Conservation (phyloP, 1,140 invertebrate species). For the Epicauta chinensis region DNA sequence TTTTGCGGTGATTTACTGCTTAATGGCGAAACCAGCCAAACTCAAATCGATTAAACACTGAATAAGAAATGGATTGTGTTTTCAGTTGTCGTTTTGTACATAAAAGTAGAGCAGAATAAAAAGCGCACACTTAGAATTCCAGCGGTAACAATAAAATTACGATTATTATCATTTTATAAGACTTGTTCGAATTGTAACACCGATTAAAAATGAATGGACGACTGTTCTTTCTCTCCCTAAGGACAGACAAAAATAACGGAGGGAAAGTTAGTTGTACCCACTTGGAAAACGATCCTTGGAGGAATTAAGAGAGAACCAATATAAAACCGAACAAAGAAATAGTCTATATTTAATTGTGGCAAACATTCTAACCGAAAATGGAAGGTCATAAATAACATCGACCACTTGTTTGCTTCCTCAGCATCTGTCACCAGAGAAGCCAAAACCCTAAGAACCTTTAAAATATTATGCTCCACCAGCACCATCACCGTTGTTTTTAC, state of each 20-base stretch:
- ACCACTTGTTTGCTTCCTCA: constrained; percentile 32
- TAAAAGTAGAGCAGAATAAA: no score
- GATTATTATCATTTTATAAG: no score
- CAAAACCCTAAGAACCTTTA: constrained; percentile 7
- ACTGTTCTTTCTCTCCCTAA: neutral
- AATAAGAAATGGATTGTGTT: constrained; percentile 5
- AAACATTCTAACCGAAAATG: constrained; percentile 22
- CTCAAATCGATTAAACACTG: constrained; percentile 17
- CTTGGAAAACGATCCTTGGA: neutral
- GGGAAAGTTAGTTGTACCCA: no score
- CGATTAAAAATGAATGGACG: no score
- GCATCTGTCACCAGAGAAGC: constrained; percentile 25
- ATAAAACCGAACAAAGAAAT: constrained; percentile 16
- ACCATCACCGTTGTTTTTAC: neutral
- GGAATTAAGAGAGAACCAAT: neutral
- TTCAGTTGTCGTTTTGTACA: no score
- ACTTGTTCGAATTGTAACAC: no score
- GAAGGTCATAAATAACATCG: constrained; percentile 30
- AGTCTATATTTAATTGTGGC: constrained; percentile 25
- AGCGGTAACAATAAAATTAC: no score
- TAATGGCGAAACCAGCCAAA: constrained; percentile 2
- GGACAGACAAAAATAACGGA: no score
- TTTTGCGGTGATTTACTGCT: constrained; percentile 19
- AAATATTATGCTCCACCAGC: constrained; percentile 5
- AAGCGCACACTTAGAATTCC: no score